Conservation (phyloP, 2,113 vertebrate species). For the Lynx canadensis region DNA sequence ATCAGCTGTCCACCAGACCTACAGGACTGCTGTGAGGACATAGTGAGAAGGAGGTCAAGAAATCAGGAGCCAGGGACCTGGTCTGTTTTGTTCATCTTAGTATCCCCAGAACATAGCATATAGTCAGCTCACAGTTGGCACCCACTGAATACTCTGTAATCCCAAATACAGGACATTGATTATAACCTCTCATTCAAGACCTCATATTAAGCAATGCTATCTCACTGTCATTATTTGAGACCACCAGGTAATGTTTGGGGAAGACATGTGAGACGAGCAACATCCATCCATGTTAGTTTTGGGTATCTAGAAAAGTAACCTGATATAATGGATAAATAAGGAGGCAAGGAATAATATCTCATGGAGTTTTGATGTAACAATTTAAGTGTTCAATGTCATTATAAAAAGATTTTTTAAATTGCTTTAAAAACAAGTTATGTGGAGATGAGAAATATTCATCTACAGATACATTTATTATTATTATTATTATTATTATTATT, state of each 20-base stretch:
- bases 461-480: neutral
- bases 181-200: neutral
- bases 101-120: neutral
- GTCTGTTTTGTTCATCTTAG: neutral
- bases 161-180: neutral
- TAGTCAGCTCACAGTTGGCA: neutral
- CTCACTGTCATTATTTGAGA: constrained; percentile 9
- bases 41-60: neutral
- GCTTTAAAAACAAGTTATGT: neutral
- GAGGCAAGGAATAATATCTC: neutral
- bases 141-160: neutral
- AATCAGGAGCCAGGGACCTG: neutral
- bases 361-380: neutral
- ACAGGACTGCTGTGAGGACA: neutral
- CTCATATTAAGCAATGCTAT: neutral
- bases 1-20: neutral
- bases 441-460: neutral
- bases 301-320: neutral
- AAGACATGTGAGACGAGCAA: neutral
- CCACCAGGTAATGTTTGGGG: neutral
- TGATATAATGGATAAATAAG: neutral
- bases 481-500: too few relatives aligned
- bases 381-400: neutral
- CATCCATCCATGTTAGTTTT: neutral
- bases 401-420: neutral